phyloP scores from a whole-genome alignment of 2,797 vertebrate genomes.

The Rhinella marina region DNA sequence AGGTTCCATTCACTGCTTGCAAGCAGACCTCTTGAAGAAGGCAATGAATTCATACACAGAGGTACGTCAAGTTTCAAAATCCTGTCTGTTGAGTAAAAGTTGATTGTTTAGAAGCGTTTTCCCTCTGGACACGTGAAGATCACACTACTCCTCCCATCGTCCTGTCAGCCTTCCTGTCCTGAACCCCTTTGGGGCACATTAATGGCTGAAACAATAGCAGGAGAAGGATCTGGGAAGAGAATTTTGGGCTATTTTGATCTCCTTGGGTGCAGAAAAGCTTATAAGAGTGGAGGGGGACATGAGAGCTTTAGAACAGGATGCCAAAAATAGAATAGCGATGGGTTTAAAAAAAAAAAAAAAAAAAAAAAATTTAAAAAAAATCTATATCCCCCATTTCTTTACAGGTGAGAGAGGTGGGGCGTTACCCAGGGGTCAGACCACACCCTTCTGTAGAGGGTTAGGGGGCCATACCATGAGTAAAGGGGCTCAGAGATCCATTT shows the following conservation, averaged over 20 bases:
- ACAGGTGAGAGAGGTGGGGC: too few relatives aligned
- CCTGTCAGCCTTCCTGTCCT: conserved; percentile 31
- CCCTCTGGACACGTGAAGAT: not conserved
- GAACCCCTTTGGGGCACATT: not conserved
- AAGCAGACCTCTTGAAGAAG: too few relatives aligned
- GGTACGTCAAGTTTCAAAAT: not conserved
- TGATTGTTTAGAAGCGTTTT: not conserved
- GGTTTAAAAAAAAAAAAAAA: not conserved
- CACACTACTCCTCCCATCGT: not conserved
- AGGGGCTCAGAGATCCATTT: too few relatives aligned
- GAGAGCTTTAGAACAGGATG: not conserved
- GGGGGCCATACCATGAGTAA: too few relatives aligned
- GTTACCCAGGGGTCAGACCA: too few relatives aligned
- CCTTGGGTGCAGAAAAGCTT: not conserved
- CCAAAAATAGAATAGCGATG: too few relatives aligned
- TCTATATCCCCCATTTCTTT: too few relatives aligned
- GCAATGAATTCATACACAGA: too few relatives aligned
- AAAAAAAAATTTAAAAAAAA: too few relatives aligned
- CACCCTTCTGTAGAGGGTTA: too few relatives aligned
- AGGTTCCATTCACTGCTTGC: too few relatives aligned
- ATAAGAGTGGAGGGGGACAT: not conserved
- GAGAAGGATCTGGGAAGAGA: not conserved
- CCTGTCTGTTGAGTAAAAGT: not conserved
- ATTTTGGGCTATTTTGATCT: conserved; percentile 14
- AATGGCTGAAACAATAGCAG: conserved; percentile 23